Conservation (phyloP, 2,797 vertebrate genomes). For the Sebastolobus alascanus region DNA sequence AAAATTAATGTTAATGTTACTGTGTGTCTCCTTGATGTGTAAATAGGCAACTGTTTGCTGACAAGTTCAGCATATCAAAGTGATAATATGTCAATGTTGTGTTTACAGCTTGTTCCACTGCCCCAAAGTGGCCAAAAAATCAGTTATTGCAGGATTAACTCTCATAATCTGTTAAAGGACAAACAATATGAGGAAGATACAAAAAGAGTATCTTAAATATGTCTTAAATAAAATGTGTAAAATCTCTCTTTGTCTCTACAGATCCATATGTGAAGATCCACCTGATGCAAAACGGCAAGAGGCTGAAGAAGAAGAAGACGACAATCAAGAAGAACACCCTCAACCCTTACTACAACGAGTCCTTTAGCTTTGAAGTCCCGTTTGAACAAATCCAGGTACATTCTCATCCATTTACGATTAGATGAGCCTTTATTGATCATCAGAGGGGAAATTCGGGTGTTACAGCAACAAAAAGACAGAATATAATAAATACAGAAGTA, state of each 20-base stretch:
- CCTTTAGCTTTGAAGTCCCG: conserved; percentile 99
- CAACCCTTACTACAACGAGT: conserved; percentile 99
- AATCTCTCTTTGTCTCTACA: conserved; percentile 64
- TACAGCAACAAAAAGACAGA: no score
- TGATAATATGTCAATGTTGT: neutral
- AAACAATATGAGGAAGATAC: no score
- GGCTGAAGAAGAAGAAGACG: conserved; percentile 99
- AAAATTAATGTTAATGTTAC: neutral
- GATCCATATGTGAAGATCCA: conserved; percentile 99
- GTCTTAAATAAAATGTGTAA: neutral
- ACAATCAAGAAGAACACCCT: conserved; percentile 99
- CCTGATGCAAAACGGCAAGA: conserved; percentile 99
- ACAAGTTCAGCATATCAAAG: neutral
- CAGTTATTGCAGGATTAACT: neutral
- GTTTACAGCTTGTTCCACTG: neutral
- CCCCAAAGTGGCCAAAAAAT: neutral
- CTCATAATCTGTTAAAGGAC: neutral
- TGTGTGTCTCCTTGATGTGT: neutral
- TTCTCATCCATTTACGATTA: neutral
- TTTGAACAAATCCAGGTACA: conserved; percentile 99
- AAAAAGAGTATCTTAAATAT: neutral
- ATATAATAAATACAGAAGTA: no score
- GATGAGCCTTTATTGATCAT: no score
- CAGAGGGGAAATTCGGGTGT: no score
- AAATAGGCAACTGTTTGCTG: neutral